Conservation (phyloP, 2,797 vertebrate genomes). For the Anniella stebbinsi region DNA sequence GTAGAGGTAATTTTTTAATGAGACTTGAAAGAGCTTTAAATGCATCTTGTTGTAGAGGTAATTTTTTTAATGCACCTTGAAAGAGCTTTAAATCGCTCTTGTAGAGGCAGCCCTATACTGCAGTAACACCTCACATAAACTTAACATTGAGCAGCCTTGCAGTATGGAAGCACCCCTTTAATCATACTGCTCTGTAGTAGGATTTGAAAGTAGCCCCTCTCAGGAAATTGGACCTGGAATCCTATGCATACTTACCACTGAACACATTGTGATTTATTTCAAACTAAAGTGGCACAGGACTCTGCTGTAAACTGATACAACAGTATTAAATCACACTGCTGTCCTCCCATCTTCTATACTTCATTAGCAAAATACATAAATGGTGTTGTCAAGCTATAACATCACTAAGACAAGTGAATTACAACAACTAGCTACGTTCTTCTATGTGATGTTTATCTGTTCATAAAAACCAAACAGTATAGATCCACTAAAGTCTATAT, state of each 20-base stretch:
- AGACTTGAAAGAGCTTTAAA: too few species aligned
- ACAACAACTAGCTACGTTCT: neutral
- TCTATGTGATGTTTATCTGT: neutral
- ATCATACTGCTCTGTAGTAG: too few species aligned
- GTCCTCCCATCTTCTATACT: neutral
- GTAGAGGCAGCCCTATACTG: too few species aligned
- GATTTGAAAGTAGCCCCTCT: too few species aligned
- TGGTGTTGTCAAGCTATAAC: too few species aligned
- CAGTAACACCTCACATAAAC: neutral
- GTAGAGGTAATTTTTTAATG: too few species aligned
- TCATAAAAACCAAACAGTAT: neutral
- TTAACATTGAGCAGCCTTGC: neutral
- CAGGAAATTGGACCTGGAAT: neutral
- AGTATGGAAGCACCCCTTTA: neutral
- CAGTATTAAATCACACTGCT: neutral
- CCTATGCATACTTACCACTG: neutral
- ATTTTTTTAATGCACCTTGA: too few species aligned
- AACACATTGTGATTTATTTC: neutral
- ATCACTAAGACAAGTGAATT: neutral
- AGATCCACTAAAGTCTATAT: neutral
- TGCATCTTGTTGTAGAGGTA: too few species aligned
- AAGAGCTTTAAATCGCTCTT: too few species aligned
- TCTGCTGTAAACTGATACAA: neutral
- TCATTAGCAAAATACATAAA: neutral
- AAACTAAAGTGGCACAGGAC: neutral